phyloP scores from a whole-genome alignment of 2,797 vertebrate genomes.

The Syndactyla subalaris region DNA sequence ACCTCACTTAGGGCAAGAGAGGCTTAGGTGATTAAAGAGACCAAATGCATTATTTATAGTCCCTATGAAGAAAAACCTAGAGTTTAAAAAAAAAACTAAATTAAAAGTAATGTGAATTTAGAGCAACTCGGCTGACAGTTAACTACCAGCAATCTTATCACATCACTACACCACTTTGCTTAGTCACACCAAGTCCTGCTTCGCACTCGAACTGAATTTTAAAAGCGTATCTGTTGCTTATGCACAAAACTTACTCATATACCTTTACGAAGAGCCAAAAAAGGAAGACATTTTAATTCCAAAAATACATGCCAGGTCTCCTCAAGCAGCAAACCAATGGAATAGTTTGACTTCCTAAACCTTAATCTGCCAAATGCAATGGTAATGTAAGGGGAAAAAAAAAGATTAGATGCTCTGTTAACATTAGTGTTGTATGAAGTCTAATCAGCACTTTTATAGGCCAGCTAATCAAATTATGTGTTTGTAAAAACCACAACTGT shows the following conservation, averaged over 20 bases:
- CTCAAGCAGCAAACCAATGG: background rate
- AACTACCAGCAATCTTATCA: background rate
- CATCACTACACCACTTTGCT: background rate
- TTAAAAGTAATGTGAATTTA: background rate
- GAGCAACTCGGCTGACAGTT: background rate
- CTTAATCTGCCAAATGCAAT: background rate
- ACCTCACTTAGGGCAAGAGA: background rate
- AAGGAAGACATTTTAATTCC: background rate
- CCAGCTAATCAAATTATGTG: background rate
- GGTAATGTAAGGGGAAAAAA: background rate
- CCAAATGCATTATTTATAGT: background rate
- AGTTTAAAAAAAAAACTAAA: background rate
- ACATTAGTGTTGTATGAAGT: background rate
- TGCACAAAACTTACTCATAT: background rate
- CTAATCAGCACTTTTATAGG: background rate
- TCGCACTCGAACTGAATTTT: background rate
- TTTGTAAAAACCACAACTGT: background rate
- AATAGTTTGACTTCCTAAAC: background rate
- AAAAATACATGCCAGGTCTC: background rate
- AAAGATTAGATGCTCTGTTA: background rate
- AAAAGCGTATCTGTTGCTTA: background rate
- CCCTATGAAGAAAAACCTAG: background rate
- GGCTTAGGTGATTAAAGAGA: background rate
- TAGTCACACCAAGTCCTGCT: slow-evolving; percentile 13
- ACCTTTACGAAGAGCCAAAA: background rate